Conservation (phyloP, 1,140 invertebrate genomes). For the Scaptodrosophila lebanonensis region DNA sequence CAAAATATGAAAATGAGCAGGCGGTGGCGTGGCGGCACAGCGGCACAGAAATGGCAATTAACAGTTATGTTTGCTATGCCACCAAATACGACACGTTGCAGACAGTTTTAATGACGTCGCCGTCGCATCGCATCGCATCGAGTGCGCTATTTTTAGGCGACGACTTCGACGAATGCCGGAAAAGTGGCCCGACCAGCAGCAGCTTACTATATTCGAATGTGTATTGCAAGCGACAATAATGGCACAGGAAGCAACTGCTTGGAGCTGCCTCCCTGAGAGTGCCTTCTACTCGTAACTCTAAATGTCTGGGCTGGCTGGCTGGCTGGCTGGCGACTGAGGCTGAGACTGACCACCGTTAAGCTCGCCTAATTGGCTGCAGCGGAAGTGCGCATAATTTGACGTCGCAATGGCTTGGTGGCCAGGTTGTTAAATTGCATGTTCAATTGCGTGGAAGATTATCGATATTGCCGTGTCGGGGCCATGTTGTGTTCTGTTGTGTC, state of each 20-base stretch:
- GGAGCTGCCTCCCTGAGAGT: no score
- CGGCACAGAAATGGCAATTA: constrained; percentile 60
- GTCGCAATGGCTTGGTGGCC: constrained; percentile 19
- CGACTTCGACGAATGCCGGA: constrained; percentile 6
- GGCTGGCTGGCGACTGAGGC: not conserved
- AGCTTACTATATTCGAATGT: not conserved
- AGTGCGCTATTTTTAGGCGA: constrained; percentile 51
- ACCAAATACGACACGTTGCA: constrained; percentile 66
- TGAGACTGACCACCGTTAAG: constrained; percentile 22
- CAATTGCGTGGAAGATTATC: constrained; percentile 54
- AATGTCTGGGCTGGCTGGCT: not conserved
- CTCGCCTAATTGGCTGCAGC: constrained; percentile 62
- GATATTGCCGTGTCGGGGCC: constrained; percentile 27
- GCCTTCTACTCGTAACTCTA: no score
- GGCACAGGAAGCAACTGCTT: constrained; percentile 38
- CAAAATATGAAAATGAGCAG: constrained; percentile 63
- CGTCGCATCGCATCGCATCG: constrained; percentile 23
- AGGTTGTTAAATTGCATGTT: constrained; percentile 28
- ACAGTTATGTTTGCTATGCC: constrained; percentile 70
- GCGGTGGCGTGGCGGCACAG: constrained; percentile 2
- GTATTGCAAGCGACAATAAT: no score
- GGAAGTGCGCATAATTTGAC: constrained; percentile 62
- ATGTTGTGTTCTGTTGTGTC: constrained; percentile 9
- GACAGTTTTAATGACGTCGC: constrained; percentile 67
- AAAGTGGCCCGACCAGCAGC: constrained; percentile 1